Evolutionary conservation across 2,888 invertebrate species (phyloP).

Genomic region (Adineta ricciae): DNA sequence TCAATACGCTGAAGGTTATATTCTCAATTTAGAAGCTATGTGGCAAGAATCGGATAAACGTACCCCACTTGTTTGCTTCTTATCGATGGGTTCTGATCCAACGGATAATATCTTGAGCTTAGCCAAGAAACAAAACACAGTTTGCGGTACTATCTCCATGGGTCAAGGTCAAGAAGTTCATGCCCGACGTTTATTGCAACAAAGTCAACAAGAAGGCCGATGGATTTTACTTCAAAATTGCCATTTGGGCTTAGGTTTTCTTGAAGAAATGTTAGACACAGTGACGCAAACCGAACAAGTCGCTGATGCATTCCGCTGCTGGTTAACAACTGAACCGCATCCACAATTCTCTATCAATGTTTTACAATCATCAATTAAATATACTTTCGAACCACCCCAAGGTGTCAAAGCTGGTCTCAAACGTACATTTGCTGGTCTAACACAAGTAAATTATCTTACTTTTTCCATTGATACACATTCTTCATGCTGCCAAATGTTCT

Average conservation of each 20-base stretch:
- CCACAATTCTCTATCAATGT: slow-evolving; percentile 78
- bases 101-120: slow-evolving; percentile 76
- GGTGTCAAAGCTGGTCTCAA: slow-evolving; percentile 71
- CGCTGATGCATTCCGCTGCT: slow-evolving; percentile 72
- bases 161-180: slow-evolving; percentile 88
- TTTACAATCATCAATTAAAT: slow-evolving; percentile 83
- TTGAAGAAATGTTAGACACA: slow-evolving; percentile 79
- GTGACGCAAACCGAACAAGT: slow-evolving; percentile 62
- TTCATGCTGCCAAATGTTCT: too few relatives aligned
- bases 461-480: too few relatives aligned
- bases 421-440: slow-evolving; percentile 64
- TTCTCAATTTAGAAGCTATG: slow-evolving; percentile 77
- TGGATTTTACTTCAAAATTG: slow-evolving; percentile 92
- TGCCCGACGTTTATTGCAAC: slow-evolving; percentile 69
- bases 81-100: slow-evolving; percentile 90
- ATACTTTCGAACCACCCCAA: slow-evolving; percentile 92
- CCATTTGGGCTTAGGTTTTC: slow-evolving; percentile 84
- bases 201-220: slow-evolving; percentile 68
- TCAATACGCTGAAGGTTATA: slow-evolving; percentile 68
- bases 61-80: slow-evolving; percentile 77
- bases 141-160: slow-evolving; percentile 75
- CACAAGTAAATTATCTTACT: slow-evolving; percentile 53
- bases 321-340: slow-evolving; percentile 90
- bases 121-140: slow-evolving; percentile 71
- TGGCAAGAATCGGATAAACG: slow-evolving; percentile 78